Evolutionary conservation across 1,140 invertebrate species (phyloP), one percentile per base, ranked within the genome.

Genomic region (Rhagoletis zephyria): DNA sequence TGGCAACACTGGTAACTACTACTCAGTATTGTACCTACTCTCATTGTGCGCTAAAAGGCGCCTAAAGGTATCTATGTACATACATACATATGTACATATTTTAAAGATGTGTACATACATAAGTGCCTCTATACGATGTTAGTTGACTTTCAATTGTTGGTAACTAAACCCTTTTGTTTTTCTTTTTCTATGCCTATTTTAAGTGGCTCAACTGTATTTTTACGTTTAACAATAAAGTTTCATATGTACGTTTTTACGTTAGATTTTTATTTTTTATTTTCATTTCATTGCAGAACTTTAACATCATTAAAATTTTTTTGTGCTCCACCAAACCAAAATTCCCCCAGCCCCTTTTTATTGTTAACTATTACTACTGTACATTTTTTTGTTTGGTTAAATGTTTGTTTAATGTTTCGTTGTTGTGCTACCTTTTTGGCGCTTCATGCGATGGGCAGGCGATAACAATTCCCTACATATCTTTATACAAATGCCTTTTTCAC

Each of bases 251-350:
- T 16, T 74, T 48, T 70, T 30, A 30, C 30, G 30, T 40, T 67
- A 67, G 6, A 30, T 67, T 67, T 74, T 40, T 30, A 30, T 30
- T 30, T 30, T 30, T 30, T 74, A 74, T 42, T 74, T 67, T 74
- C 40, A 42, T 56, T 74, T 74, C 40, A 45, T 56, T 74, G 40
- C 45, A 45, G 42, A n/a, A 74, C 67, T 74, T 74, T 16, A 74
- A 45, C 16, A 48, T 10, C 45, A 74, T 48, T 74, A 45, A 48
- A 48, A 67, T 40, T 42, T 67, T 12, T n/a, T 64, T 64, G 63
- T 30, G 30, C 30, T 30, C 30, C 30, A 30, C 30, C 30, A 30
- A 30, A 30, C 0, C 5, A 56, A 56, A 2, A 1, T 56, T 3
- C 51, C 10, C 51, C 10, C 51, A 3, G 30, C 30, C 51, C 5